Base-by-base conservation (phyloP, 2,888 invertebrate species). In the Hanleya hanleyi region DNA sequence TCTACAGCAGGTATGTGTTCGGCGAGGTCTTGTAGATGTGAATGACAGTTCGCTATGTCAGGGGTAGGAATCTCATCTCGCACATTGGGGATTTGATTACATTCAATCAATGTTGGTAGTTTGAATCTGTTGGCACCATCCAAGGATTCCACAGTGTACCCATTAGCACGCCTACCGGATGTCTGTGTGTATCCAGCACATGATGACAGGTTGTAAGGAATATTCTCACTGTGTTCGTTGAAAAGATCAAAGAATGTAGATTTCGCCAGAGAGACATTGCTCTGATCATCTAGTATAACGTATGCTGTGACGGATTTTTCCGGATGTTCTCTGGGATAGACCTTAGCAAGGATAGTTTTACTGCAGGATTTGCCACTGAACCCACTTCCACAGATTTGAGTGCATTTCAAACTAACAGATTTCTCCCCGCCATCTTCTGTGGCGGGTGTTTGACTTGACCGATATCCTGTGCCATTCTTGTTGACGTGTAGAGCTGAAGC, bases 331-430 rank as follows among this genome's bases (percentile, higher is more conserved):
- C 22, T 22, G 18, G 32, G 47, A 37, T 64, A 71, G 32, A 75
- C 49, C 33, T 38, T 37, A n/a, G 64, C 71, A 3, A 50, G 71
- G 22, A 71, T 15, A 5, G 65, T 71, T 32, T 64, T 71, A 1
- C 68, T 70, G 49, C 71, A 69, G 1, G 69, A 75, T 57, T 71
- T 71, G n/a, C 75, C 68, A 2, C 33, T 51, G 49, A 71, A 75
- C 15, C 41, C 35, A 33, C 64, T 64, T 15, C 64, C 61, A 47
- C 71, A 70, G 61, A 70, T 47, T 15, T 74, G 61, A 12, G 70
- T 70, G 61, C 70, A 74, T 15, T 29, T 38, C 5, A 67, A 18
- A 41, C 18, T 41, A 12, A 18, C 41, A n/a, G 47, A n/a, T 47
- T 47, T 47, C 47, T 47, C 7, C 7, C 47, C 47, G 47, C 47